Evolutionary conservation across 37 sponge, comb jelly and placozoan species (phyloP).

Genomic region (Chondrilla cf. caribensis): DNA sequence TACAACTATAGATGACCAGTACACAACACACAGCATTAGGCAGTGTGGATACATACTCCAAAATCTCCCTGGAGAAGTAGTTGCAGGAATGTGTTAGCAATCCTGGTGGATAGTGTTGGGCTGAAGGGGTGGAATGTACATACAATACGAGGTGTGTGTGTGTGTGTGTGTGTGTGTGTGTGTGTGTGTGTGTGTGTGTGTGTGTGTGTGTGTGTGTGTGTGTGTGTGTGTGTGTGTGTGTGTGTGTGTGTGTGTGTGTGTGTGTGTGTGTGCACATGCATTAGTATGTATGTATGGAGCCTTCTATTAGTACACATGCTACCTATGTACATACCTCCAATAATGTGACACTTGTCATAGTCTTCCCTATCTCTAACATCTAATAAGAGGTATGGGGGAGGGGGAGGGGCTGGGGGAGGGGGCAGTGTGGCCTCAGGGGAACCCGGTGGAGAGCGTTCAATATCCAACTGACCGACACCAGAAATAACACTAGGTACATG

Average conservation of each 20-base stretch:
- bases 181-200: no score
- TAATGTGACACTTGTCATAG: conserved; percentile 88
- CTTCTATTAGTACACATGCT: no score
- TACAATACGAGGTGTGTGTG: no score
- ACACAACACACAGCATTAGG: no score
- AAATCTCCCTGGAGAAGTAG: conserved; percentile 93
- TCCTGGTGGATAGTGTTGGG: conserved; percentile 79
- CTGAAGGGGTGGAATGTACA: conserved; percentile 36
- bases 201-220: no score
- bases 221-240: no score
- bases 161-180: no score
- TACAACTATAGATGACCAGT: no score
- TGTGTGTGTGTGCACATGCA: no score
- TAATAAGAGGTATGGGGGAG: conserved; percentile 84
- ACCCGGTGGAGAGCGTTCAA: background rate
- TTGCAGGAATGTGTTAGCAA: conserved; percentile 91
- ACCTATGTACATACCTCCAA: conserved; percentile 67
- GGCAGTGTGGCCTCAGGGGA: background rate
- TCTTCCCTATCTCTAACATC: conserved; percentile 85
- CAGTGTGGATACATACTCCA: conserved; percentile 91
- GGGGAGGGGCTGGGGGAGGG: conserved; percentile 7
- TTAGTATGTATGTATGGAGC: no score
- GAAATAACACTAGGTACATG: conserved; percentile 31
- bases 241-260: no score
- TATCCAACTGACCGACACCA: conserved; percentile 78